These are phyloP conservation scores for Steinernema scapterisci DNA, from an alignment of 2,888 invertebrate species.

Conservation along the genomic window DNA sequence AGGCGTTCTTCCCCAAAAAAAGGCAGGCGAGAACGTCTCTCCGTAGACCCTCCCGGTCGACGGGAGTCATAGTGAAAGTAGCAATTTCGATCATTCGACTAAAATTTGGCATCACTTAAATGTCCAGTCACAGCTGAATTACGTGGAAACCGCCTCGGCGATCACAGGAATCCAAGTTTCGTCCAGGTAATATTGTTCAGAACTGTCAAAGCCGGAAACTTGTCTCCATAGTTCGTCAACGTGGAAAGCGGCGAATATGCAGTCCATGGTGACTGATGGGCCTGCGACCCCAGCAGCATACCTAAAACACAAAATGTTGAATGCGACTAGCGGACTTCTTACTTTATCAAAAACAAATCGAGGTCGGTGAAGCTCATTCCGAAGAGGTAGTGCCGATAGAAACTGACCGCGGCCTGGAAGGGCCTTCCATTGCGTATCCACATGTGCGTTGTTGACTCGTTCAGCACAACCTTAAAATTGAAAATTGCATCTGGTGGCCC, in stretches of 20 bases:
- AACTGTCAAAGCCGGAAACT: background rate
- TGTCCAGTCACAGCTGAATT: background rate
- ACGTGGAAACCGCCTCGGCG: constrained; percentile 40
- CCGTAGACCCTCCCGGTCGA: constrained; percentile 42
- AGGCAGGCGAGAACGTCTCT: constrained; percentile 43
- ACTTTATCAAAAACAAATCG: constrained; percentile 55
- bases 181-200: constrained; percentile 31
- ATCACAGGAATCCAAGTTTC: constrained; percentile 44
- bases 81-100: constrained; percentile 54
- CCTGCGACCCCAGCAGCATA: background rate
- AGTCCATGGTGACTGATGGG: background rate
- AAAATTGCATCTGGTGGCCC: constrained; percentile 20
- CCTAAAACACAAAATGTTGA: background rate
- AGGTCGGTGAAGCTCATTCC: constrained; percentile 49
- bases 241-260: constrained; percentile 2
- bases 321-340: background rate
- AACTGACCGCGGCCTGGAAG: constrained; percentile 43
- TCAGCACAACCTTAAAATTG: constrained; percentile 45
- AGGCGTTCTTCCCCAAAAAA: constrained; percentile 41
- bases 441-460: constrained; percentile 53
- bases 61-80: constrained; percentile 44
- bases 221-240: constrained; percentile 23
- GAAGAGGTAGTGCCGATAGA: constrained; percentile 55
- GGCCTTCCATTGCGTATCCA: constrained; percentile 58
- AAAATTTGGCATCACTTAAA: constrained; percentile 33